Conservation (phyloP, 2,888 invertebrate genomes). For the Papilio gigon region DNA sequence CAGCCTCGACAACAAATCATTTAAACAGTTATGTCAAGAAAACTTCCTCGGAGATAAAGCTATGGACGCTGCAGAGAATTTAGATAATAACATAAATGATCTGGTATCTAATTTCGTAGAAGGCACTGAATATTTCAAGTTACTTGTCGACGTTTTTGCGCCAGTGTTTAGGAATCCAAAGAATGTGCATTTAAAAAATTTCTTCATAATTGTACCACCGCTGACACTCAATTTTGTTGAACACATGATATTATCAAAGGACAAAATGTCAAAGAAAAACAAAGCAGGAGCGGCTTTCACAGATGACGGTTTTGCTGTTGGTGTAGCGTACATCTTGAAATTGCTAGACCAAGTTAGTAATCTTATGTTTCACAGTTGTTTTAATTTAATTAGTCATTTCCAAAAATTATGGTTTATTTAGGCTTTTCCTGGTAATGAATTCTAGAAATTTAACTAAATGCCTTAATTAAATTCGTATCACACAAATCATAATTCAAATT, state of each 20-base stretch:
- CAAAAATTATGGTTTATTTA: too few species aligned
- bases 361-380: neutral
- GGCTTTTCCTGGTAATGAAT: too few species aligned
- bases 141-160: constrained; percentile 96
- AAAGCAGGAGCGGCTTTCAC: constrained; percentile 95
- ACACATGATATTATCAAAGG: constrained; percentile 94
- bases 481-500: too few species aligned
- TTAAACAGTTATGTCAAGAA: constrained; percentile 84
- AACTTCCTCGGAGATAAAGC: constrained; percentile 83
- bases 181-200: constrained; percentile 94
- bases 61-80: constrained; percentile 85
- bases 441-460: too few species aligned
- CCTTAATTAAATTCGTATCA: too few species aligned
- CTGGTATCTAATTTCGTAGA: constrained; percentile 92
- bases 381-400: too few species aligned
- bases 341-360: constrained; percentile 89
- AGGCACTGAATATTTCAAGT: constrained; percentile 93
- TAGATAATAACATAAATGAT: constrained; percentile 90
- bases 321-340: constrained; percentile 94
- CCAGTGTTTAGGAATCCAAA: constrained; percentile 93
- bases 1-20: constrained; percentile 84
- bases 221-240: constrained; percentile 97
- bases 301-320: constrained; percentile 99
- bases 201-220: constrained; percentile 96
- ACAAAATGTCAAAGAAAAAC: constrained; percentile 95